Evolutionary conservation across 2,888 invertebrate genomes (phyloP), one percentile per base, ranked within the genome.

Genomic region (Blera fallax): DNA sequence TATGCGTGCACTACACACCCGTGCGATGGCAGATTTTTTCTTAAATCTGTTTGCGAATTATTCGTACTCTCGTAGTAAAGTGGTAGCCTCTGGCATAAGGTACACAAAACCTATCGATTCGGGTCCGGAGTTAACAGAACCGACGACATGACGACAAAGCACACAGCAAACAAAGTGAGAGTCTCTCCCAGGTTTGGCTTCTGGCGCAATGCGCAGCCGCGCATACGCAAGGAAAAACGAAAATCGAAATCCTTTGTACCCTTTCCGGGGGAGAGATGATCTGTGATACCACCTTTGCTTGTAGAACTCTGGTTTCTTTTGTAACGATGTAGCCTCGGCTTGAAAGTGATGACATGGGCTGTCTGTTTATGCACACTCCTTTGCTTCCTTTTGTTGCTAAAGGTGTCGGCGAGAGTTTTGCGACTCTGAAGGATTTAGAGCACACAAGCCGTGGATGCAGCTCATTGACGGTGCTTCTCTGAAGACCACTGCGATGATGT

Each of bases 271-370:
- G 34, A 5, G 40, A 72, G 43, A 43, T 69, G 69, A 54, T 45
- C 32, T 73, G 50, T 50, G 60, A 62, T 73, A 16, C 52, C 52
- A 62, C 52, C 52, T 62, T 73, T 52, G 14, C 40, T 10, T 3
- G 14, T 40, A 14, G 4, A 14, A 29, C 10, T 45, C 29, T 52
- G 14, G 65, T 37, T 73, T 40, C 27, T 37, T 54, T 74, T 56
- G 40, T 64, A n/a, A 40, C 24, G 24, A 24, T 43, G 56, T 14
- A 29, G 54, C 43, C 54, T 60, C 27, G 29, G 32, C 52, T 48
- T 40, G 52, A 74, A 62, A 74, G 83, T 69, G 83, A 79, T 84
- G 83, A 84, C 83, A 84, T 84, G 69, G 83, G 18, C 78, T 73
- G 83, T 78, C 83, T 78, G 73, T 73, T 83, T 67, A 72, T 72